Conservation (phyloP, 2,797 vertebrate genomes). For the Spondyliosoma cantharus region DNA sequence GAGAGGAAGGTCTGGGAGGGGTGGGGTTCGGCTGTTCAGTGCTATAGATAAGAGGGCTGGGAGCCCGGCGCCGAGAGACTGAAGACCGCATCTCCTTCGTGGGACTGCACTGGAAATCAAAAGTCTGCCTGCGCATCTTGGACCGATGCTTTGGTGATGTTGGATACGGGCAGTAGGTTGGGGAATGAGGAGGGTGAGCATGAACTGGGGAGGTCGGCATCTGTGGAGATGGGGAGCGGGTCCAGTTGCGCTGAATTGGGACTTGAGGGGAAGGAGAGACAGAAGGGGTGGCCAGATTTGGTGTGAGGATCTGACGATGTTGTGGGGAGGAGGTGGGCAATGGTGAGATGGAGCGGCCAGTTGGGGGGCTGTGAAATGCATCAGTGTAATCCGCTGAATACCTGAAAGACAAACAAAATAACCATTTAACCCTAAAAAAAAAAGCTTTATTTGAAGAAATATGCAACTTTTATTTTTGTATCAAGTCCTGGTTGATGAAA, state of each 20-base stretch:
- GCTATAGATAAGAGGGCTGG: conserved; percentile 91
- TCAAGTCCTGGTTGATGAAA: conserved; percentile 1
- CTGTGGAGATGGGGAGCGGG: conserved; percentile 79
- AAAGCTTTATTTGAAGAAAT: neutral
- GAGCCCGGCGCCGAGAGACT: conserved; percentile 86
- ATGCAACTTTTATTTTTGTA: neutral
- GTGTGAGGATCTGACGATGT: conserved; percentile 80
- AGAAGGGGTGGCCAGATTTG: conserved; percentile 78
- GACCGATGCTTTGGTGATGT: conserved; percentile 88
- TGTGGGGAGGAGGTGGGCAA: conserved; percentile 83
- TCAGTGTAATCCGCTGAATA: conserved; percentile 83
- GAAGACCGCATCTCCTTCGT: conserved; percentile 80
- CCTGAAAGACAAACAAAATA: conserved; percentile 71
- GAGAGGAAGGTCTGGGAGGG: conserved; percentile 88
- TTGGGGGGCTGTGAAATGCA: conserved; percentile 79
- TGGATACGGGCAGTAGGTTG: conserved; percentile 84
- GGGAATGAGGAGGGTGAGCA: conserved; percentile 83
- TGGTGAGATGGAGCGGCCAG: conserved; percentile 80
- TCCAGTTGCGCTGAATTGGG: conserved; percentile 80
- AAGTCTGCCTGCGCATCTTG: conserved; percentile 84
- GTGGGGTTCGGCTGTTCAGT: conserved; percentile 88
- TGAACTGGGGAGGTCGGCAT: conserved; percentile 78
- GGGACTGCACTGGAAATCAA: conserved; percentile 83
- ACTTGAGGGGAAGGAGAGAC: conserved; percentile 79
- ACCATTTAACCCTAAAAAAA: neutral